Evolutionary conservation across 2,888 invertebrate species (phyloP), one percentile per base, ranked within the genome.

Genomic region (Carcina quercana): DNA sequence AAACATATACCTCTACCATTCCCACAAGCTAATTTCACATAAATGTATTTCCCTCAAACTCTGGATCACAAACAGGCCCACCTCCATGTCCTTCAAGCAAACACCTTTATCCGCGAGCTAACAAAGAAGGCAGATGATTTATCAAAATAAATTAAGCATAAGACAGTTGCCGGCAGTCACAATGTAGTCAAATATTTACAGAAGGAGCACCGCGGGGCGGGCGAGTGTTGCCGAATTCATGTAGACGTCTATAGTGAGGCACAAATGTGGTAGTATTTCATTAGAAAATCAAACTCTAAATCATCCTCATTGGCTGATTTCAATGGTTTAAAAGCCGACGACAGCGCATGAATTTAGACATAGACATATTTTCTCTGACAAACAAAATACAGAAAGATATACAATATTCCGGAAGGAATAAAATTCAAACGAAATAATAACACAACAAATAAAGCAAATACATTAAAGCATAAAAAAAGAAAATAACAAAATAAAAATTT

Each of bases 101-200:
- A 69, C 51, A 59, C 54, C 60, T 64, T 58, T 56, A 53, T 55
- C 43, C 47, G 34, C 37, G 43, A 44, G 40, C 37, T 39, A 45
- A 43, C 50, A 55, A 60, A 58, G 59, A 63, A 68, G 71, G 24
- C 8, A 20, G 74, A 79, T 80, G 75, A 83, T 82, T 78, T 73
- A 73, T 80, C 80, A 82, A 80, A 82, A 79, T 80, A 83, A 83
- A 83, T 82, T 79, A 82, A 61, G 70, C 80, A 76, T 78, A 78
- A 79, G 78, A 75, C 73, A 75, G 75, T 66, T 63, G 55, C 57
- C 51, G 59, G 59, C 47, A 63, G 56, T 68, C 70, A 64, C 63
- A 59, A 53, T 46, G 55, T 65, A 50, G 55, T 80, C 71, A 80
- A 82, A 82, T 82, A 82, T 82, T 82, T 80, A 79, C 68, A 57